A percentile compares a stretch with the other conserved stretches of the same genome.
Evolutionary conservation across 2,888 invertebrate genomes (phyloP).

Genomic region (Sphaeridia pumilis): DNA sequence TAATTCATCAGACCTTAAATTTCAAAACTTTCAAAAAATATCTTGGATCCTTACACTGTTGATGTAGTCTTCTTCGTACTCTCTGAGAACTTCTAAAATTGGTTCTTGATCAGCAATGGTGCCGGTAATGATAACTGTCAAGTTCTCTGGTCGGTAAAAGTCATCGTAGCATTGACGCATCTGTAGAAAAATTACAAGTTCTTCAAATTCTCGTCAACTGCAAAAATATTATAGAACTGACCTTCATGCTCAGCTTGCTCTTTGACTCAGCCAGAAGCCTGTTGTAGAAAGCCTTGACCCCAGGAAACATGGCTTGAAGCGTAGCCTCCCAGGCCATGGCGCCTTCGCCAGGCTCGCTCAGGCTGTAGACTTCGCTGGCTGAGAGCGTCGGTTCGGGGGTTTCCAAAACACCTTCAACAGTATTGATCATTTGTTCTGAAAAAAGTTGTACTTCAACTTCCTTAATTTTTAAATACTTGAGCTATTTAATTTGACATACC

Average conservation of each 20-base stretch:
- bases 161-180: conserved; percentile 65
- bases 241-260: conserved; percentile 23
- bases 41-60: conserved; percentile 2
- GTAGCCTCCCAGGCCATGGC: conserved; percentile 36
- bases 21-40: not conserved
- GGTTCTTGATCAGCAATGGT: conserved; percentile 21
- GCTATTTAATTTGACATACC: not conserved
- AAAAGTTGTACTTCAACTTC: too few relatives aligned
- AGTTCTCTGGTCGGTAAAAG: conserved; percentile 82
- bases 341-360: conserved; percentile 34
- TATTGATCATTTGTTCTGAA: too few relatives aligned
- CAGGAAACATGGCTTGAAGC: conserved; percentile 30
- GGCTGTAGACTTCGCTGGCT: conserved; percentile 20
- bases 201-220: not conserved
- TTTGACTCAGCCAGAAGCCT: conserved; percentile 26
- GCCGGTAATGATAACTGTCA: conserved; percentile 71
- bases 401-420: too few relatives aligned
- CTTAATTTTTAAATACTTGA: too few relatives aligned
- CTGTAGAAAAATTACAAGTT: conserved; percentile 40
- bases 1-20: too few relatives aligned
- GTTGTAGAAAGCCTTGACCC: conserved; percentile 27
- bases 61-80: conserved; percentile 28
- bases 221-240: not conserved
- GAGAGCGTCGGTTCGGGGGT: conserved; percentile 8
- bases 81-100: conserved; percentile 24